Evolutionary conservation across 2,113 vertebrate genomes (phyloP).

Genomic region (Hemiprocne comata): DNA sequence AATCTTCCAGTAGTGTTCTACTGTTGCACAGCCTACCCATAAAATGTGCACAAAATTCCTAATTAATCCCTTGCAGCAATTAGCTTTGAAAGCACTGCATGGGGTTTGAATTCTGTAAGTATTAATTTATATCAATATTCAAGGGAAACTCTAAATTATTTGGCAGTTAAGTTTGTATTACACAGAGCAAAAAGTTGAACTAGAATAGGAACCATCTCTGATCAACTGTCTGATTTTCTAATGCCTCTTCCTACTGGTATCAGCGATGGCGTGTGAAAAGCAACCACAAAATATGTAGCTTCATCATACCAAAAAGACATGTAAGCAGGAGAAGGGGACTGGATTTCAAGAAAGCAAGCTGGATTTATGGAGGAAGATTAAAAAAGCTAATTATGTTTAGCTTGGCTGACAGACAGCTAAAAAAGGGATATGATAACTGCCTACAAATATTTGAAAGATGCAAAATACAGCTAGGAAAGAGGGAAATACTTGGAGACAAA

Average conservation of each 20-base stretch:
- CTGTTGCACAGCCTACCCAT: neutral
- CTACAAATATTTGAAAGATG: conserved; percentile 65
- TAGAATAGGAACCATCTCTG: neutral
- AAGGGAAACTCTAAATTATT: neutral
- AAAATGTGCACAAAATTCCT: neutral
- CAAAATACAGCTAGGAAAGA: conserved; percentile 46
- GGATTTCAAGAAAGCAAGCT: conserved; percentile 52
- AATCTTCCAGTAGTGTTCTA: neutral
- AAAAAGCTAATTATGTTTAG: conserved; percentile 68
- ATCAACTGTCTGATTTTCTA: neutral
- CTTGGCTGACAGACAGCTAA: conserved; percentile 54
- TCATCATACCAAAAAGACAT: conserved; percentile 44
- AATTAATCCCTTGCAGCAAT: neutral
- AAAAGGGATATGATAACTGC: conserved; percentile 59
- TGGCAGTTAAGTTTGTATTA: neutral
- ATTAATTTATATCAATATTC: neutral
- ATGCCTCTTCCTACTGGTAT: conserved; percentile 5
- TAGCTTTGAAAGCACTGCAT: neutral
- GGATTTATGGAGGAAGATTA: conserved; percentile 60
- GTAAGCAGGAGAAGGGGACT: conserved; percentile 34
- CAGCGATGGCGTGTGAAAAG: conserved; percentile 36
- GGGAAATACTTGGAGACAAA: conserved; percentile 28
- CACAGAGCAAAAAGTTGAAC: neutral
- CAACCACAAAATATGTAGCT: conserved; percentile 49
- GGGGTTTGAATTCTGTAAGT: neutral